Conservation (phyloP, 1,140 invertebrate genomes). For the Bombus picipes region DNA sequence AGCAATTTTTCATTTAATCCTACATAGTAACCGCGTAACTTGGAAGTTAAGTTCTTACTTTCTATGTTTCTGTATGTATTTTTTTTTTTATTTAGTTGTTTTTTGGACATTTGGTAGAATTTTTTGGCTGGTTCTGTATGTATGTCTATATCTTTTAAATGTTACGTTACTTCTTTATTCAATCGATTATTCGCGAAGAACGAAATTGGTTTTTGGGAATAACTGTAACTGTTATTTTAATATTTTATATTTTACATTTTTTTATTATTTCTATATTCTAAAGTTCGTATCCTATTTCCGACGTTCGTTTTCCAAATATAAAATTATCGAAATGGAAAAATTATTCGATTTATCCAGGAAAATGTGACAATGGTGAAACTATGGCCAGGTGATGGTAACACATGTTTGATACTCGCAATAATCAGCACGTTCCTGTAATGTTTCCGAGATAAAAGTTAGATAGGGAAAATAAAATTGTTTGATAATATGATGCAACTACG, state of each 20-base stretch:
- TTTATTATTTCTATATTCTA: neutral
- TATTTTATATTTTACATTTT: neutral
- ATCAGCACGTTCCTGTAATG: neutral
- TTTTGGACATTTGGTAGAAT: too few species aligned
- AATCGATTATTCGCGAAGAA: too few species aligned
- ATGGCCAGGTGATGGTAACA: neutral
- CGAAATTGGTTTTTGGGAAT: too few species aligned
- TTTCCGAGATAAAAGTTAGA: neutral
- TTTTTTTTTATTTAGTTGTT: too few species aligned
- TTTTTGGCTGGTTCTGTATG: too few species aligned
- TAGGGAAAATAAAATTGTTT: constrained; percentile 16
- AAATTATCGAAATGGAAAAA: neutral
- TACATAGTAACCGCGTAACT: neutral
- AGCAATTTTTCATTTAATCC: neutral
- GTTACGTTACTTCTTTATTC: neutral
- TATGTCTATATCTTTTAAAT: neutral
- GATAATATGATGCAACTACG: constrained; percentile 26
- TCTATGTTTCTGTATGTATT: neutral
- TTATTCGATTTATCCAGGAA: neutral
- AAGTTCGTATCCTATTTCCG: too few species aligned
- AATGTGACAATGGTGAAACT: neutral
- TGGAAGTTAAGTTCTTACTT: neutral
- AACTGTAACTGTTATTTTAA: too few species aligned
- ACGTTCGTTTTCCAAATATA: neutral
- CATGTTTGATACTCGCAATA: neutral